Conservation (phyloP, 2,113 vertebrate genomes). For the Gymnocephalus cernua region DNA sequence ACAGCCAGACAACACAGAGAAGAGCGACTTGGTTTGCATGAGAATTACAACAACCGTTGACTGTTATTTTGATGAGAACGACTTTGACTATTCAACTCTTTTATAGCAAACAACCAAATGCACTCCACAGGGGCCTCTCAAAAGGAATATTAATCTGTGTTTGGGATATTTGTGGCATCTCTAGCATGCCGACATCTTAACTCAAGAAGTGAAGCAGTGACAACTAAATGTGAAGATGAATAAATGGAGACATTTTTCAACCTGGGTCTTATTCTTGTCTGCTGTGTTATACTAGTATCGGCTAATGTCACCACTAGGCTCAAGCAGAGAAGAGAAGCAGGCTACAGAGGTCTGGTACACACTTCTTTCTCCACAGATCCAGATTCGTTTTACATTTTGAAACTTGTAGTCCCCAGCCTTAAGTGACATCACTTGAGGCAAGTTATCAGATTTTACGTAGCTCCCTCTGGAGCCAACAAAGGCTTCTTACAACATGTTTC, state of each 20-base stretch:
- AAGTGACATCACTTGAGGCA: not conserved
- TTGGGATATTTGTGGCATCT: not conserved
- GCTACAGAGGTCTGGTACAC: no score
- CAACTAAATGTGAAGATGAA: not conserved
- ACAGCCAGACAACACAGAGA: constrained; percentile 40
- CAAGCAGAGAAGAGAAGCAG: not conserved
- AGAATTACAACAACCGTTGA: constrained; percentile 46
- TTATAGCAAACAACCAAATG: constrained; percentile 5
- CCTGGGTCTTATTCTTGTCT: not conserved
- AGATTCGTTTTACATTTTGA: not conserved
- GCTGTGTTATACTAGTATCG: not conserved
- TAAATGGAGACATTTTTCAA: not conserved
- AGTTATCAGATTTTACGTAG: not conserved
- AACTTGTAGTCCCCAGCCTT: not conserved
- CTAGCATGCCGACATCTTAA: not conserved
- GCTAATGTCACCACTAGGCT: not conserved
- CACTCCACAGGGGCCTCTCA: not conserved
- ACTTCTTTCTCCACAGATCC: not conserved
- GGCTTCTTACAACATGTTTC: not conserved
- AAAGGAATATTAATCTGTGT: constrained; percentile 12
- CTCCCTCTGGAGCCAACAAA: not conserved
- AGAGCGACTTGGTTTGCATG: constrained; percentile 50
- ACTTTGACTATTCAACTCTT: constrained; percentile 30
- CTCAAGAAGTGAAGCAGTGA: not conserved
- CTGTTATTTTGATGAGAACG: constrained; percentile 37